These are phyloP conservation scores for Hoplodrina blanda DNA, from an alignment of 2,888 invertebrate genomes.

Conservation along the genomic window DNA sequence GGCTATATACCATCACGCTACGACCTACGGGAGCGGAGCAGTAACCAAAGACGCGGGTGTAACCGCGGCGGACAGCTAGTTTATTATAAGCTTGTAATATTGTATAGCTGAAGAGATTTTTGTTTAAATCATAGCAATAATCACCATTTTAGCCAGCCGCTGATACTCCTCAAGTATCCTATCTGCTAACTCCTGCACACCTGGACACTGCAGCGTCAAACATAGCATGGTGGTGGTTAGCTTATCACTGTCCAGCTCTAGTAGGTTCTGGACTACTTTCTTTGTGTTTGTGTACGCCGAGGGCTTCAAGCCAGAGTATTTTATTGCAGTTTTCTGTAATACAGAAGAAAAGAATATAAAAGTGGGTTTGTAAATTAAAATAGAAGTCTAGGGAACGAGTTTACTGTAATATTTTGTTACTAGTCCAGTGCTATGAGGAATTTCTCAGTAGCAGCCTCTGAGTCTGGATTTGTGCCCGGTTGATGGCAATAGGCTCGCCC, in stretches of 20 bases:
- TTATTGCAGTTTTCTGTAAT: slow-evolving; percentile 90
- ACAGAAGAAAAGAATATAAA: background rate
- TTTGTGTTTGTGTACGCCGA: slow-evolving; percentile 89
- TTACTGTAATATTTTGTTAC: too few relatives aligned
- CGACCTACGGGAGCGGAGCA: too few relatives aligned
- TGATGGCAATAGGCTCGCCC: too few relatives aligned
- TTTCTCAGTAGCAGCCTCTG: too few relatives aligned
- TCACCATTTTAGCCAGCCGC: slow-evolving; percentile 82
- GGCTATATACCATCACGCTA: too few relatives aligned
- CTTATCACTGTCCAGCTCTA: slow-evolving; percentile 89
- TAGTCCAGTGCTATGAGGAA: too few relatives aligned
- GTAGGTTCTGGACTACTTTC: slow-evolving; percentile 91
- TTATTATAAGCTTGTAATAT: too few relatives aligned
- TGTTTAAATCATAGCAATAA: background rate
- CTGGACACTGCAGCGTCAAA: slow-evolving; percentile 88
- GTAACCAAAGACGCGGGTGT: too few relatives aligned
- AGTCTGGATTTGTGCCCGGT: too few relatives aligned
- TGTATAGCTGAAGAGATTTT: too few relatives aligned
- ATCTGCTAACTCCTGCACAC: slow-evolving; percentile 86
- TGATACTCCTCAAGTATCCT: slow-evolving; percentile 89
- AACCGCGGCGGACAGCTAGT: too few relatives aligned
- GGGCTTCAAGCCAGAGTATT: slow-evolving; percentile 90
- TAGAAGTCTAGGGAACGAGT: background rate
- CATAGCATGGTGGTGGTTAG: slow-evolving; percentile 91
- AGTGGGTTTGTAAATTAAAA: background rate